Base-by-base conservation (phyloP, 2,797 vertebrate species). In the Chelon auratus region DNA sequence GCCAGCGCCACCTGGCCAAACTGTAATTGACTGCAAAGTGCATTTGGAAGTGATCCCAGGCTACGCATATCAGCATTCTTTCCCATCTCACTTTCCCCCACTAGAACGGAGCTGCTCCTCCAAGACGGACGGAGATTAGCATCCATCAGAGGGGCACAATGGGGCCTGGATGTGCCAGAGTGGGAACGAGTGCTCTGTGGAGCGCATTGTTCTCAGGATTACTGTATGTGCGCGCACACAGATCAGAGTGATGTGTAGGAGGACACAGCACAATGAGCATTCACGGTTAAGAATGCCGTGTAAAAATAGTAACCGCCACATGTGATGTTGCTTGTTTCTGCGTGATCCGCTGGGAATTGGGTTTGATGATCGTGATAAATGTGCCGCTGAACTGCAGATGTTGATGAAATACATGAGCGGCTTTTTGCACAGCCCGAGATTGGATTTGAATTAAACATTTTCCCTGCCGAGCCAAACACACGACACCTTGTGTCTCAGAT, bases 21-120 rank as follows among this genome's bases (percentile, higher is more conserved):
- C 90, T 91, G 86, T 92, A 93, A 92, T 91, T 85, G 81, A 92
- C 90, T 90, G 88, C 87, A 90, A 92, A 92, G 90, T 89, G 89
- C 82, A 77, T 75, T 90, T 93, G 91, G 89, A 91, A 64, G 62
- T 61, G 77, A 83, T 90, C 87, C 91, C 85, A 77, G 86, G 77
- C 71, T 70, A 39, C 57, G 50, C 79, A 72, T 83, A 88, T 85
- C 83, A 84, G 80, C 85, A 79, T 85, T 79, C 70, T 72, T 78
- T 79, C 88, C 88, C 75, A 47, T 84, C 83, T 81, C 84, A 54
- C 85, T 73, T 82, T 65, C 81, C 68, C 11, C 68, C 78, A 60
- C 64, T 54, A 77, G 77, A 67, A 73, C 75, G n/a, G 82, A 72
- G 66, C 84, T 68, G 71, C 73, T 83, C 74, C 87, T 81, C 80